Base-by-base conservation (phyloP, 1,140 invertebrate species). In the Laupala kohalensis region DNA sequence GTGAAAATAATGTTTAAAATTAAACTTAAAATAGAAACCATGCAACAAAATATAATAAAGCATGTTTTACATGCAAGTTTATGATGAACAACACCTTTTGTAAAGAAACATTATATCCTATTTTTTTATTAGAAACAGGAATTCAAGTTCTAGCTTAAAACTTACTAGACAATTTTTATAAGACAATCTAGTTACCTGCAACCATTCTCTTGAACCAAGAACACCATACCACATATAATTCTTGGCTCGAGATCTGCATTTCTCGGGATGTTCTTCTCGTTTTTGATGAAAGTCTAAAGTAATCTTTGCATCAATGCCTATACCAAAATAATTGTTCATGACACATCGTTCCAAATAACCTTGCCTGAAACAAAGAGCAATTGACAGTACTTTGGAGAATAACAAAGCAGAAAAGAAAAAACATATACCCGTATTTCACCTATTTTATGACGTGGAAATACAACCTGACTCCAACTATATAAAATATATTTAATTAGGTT, bases 291-390 rank as follows among this genome's bases (percentile, higher is more conserved):
- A 99, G 78, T 98, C 96, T 12, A 99, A 81, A 12, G 95, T 95
- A 27, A 99, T 98, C 82, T 99, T 98, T 0, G 97, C 97, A 84
- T 99, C 97, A 67, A 99, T 94, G 15, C 97, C 97, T 79, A 99
- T 99, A 5, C 97, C 97, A 82, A 99, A 99, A 80, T 99, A 99
- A 80, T 99, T 98, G 79, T 98, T 99, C 96, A 99, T 98, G 0
- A 98, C 96, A 74, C 94, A 96, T 74, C 90, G 89, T 81, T 98
- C 96, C 75, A 91, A 91, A 80, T 95, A 97, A 4, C 94, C 94
- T 82, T 95, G 93, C 78, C 88, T 90, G 77, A 63, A 78, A 79
- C 68, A 64, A 66, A 13, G n/a, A n/a, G n/a, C n/a, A n/a, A n/a
- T n/a, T n/a, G n/a, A n/a, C n/a, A n/a, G n/a, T n/a, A n/a, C n/a